A percentile compares a stretch with the other conserved stretches of the same genome.
Conservation (phyloP, 1,140 invertebrate species). For the Papilio aristodemus region DNA sequence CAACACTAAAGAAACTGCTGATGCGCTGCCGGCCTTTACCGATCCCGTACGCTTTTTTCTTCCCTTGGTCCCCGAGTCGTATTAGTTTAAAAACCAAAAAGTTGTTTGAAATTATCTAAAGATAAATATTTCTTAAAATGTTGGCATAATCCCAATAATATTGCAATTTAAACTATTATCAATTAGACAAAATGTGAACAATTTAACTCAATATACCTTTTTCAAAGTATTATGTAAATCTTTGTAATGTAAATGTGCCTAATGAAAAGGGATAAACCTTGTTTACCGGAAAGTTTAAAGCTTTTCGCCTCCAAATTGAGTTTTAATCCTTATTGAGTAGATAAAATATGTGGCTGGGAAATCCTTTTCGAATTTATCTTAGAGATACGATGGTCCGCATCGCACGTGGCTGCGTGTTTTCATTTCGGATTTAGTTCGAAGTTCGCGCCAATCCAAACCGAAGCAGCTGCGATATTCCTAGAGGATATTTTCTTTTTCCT, state of each 20-base stretch:
- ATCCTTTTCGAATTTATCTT: constrained; percentile 76
- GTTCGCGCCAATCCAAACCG: constrained; percentile 72
- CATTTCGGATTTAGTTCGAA: constrained; percentile 74
- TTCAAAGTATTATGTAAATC: constrained; percentile 31
- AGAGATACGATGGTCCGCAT: constrained; percentile 68
- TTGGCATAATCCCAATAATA: too few species aligned
- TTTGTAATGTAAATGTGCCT: constrained; percentile 51
- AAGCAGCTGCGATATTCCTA: constrained; percentile 68
- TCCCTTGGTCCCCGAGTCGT: too few species aligned
- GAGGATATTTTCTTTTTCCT: constrained; percentile 77
- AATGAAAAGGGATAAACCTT: constrained; percentile 61
- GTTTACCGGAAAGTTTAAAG: constrained; percentile 61
- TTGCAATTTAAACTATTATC: neutral
- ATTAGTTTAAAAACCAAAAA: too few species aligned
- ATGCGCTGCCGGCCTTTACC: too few species aligned
- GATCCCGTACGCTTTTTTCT: too few species aligned
- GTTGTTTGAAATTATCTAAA: too few species aligned
- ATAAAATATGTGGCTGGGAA: constrained; percentile 62
- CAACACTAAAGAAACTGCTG: too few species aligned
- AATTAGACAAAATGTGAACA: neutral
- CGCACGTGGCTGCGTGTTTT: constrained; percentile 64
- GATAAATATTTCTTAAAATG: too few species aligned
- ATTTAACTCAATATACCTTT: constrained; percentile 25
- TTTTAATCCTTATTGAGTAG: constrained; percentile 76
- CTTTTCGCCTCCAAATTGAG: constrained; percentile 63